Evolutionary conservation across 1,140 invertebrate species (phyloP).

Genomic region (Drosophila erecta): DNA sequence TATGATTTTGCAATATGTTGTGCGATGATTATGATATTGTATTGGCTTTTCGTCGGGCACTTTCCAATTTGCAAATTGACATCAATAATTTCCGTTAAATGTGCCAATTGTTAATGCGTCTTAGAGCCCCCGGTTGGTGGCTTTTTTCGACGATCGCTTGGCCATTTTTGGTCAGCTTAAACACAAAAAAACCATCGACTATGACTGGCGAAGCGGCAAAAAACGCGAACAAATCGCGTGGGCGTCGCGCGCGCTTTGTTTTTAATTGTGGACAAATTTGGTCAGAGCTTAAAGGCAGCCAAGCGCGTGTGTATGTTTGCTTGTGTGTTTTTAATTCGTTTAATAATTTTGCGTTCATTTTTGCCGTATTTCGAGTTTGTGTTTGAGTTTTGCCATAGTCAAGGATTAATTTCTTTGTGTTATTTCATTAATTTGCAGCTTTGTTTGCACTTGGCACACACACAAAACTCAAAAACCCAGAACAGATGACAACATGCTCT

Average conservation of each 20-base stretch:
- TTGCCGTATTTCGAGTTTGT: background rate
- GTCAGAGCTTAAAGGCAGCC: slow-evolving; percentile 57
- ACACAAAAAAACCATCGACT: slow-evolving; percentile 17
- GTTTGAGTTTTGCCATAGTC: slow-evolving; percentile 13
- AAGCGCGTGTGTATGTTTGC: slow-evolving; percentile 1
- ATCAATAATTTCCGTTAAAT: slow-evolving; percentile 80
- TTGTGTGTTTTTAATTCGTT: slow-evolving; percentile 51
- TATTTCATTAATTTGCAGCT: slow-evolving; percentile 21
- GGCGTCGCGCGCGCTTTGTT: slow-evolving; percentile 64
- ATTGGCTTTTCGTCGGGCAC: slow-evolving; percentile 43
- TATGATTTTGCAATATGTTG: slow-evolving; percentile 17
- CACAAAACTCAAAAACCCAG: background rate
- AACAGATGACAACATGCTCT: slow-evolving; percentile 5
- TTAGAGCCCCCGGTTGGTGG: slow-evolving; percentile 33
- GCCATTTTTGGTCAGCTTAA: slow-evolving; percentile 71
- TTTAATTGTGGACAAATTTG: slow-evolving; percentile 80
- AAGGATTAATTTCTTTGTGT: slow-evolving; percentile 44
- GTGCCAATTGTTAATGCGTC: slow-evolving; percentile 75
- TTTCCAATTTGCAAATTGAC: slow-evolving; percentile 74
- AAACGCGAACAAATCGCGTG: slow-evolving; percentile 52
- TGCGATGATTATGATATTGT: slow-evolving; percentile 32
- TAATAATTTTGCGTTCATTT: slow-evolving; percentile 48
- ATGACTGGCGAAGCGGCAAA: slow-evolving; percentile 19
- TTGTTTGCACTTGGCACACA: slow-evolving; percentile 26
- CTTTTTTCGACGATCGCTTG: slow-evolving; percentile 23